These are phyloP conservation scores for Parapsyche elsis DNA, from an alignment of 1,140 invertebrate genomes.

Conservation along the genomic window DNA sequence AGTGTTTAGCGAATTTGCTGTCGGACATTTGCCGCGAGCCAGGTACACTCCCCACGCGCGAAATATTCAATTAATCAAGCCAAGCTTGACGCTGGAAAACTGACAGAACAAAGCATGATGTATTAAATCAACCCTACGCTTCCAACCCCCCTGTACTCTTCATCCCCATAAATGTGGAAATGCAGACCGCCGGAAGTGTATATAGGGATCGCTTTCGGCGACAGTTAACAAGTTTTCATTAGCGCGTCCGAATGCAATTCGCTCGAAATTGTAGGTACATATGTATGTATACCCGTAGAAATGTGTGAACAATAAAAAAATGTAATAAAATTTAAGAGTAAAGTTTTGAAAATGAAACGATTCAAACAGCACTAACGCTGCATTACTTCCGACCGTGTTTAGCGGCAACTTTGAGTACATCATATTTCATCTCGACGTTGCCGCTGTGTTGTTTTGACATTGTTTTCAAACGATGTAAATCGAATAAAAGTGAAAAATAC, in stretches of 20 bases:
- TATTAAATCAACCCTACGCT: conserved; percentile 34
- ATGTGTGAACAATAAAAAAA: not conserved
- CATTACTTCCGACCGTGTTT: conserved; percentile 15
- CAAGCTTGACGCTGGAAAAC: conserved; percentile 12
- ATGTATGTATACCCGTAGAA: not conserved
- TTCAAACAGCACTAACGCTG: not conserved
- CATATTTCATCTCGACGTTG: conserved; percentile 42
- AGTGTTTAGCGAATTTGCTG: too few species aligned
- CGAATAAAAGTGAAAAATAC: not conserved
- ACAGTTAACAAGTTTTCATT: conserved; percentile 38
- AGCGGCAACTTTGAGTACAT: conserved; percentile 33
- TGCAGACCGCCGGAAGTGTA: too few species aligned
- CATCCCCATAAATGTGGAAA: not conserved
- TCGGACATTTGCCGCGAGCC: not conserved
- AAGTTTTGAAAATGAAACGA: not conserved
- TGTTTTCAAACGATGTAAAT: conserved; percentile 16
- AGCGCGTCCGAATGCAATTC: not conserved
- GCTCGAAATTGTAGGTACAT: not conserved
- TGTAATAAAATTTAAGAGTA: too few species aligned
- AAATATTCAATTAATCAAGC: conserved; percentile 41
- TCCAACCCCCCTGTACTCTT: not conserved
- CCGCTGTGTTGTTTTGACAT: conserved; percentile 14
- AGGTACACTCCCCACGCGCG: not conserved
- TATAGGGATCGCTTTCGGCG: not conserved
- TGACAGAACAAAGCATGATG: conserved; percentile 35